Base-by-base conservation (phyloP, 2,797 vertebrate genomes). In the Tapera naevia region DNA sequence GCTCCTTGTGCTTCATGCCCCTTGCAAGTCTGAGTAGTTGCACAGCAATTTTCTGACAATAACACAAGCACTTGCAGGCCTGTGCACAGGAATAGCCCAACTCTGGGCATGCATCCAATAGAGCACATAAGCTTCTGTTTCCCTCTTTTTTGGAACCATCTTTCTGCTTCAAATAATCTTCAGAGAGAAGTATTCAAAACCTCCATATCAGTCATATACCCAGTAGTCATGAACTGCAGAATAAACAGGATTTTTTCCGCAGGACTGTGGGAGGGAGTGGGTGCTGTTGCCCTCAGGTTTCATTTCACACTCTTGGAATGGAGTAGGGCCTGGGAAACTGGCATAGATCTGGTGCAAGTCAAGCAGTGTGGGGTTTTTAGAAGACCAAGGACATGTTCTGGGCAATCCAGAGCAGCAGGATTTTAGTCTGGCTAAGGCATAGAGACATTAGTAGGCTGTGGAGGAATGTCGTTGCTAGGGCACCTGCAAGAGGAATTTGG, bases 131-230 rank as follows among this genome's bases (percentile, higher is more conserved):
- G 64, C 56, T 94, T 85, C 60, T 72, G 71, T 86, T 81, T 78
- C 73, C 82, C 17, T 71, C 73, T 51, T 89, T 81, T 67, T 80
- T 87, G 81, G 70, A 93, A 51, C 10, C 24, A 13, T 46, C 62
- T 86, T 74, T 84, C 80, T 75, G 50, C 64, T 85, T 93, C 67
- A 81, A 67, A 85, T 80, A 66, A 72, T 74, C 75, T 80, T 78
- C 48, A 86, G 37, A 88, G 72, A 58, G 80, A 91, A 54, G 30
- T 54, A 84, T 86, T 88, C 50, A 65, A 86, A 87, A 35, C 37
- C 32, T 86, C 58, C 30, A 0, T 56, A 70, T 94, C 33, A 43
- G 22, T 43, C 43, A 10, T 58, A 43, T 48, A 81, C 27, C 15
- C 76, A 70, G 70, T 23, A 53, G 54, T 83, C 65, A 35, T 32